Conservation (phyloP, 2,113 vertebrate species). For the Misgurnus anguillicaudatus region DNA sequence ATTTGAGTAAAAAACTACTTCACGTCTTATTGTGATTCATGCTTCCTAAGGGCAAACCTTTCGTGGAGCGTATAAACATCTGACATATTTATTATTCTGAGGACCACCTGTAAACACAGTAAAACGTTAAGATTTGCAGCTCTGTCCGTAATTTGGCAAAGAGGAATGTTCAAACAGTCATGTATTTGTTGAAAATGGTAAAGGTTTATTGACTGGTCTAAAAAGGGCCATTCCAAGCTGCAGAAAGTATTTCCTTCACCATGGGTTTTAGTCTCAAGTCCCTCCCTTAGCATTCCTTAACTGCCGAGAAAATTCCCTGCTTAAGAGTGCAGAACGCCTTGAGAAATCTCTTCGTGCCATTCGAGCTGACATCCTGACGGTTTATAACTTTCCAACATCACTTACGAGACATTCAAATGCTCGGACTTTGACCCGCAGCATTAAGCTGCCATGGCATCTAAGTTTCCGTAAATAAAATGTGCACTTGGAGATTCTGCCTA, state of each 20-base stretch:
- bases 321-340: conserved; percentile 70
- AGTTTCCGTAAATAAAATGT: conserved; percentile 6
- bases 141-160: conserved; percentile 49
- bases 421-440: conserved; percentile 14
- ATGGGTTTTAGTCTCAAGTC: conserved; percentile 61
- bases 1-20: background rate
- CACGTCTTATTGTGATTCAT: conserved; percentile 13
- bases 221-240: conserved; percentile 68
- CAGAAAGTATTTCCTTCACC: conserved; percentile 75
- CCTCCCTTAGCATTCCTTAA: conserved; percentile 79
- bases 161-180: conserved; percentile 52
- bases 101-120: conserved; percentile 7
- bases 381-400: conserved; percentile 29
- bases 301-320: conserved; percentile 75
- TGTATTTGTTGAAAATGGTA: conserved; percentile 58
- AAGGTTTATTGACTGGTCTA: conserved; percentile 68
- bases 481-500: background rate
- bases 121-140: conserved; percentile 9
- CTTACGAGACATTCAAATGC: conserved; percentile 42
- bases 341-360: conserved; percentile 64
- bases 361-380: conserved; percentile 42
- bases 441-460: background rate
- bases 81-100: conserved; percentile 15
- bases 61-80: background rate
- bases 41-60: background rate